Conservation (phyloP, 2,888 invertebrate species). For the Thecophora atra region DNA sequence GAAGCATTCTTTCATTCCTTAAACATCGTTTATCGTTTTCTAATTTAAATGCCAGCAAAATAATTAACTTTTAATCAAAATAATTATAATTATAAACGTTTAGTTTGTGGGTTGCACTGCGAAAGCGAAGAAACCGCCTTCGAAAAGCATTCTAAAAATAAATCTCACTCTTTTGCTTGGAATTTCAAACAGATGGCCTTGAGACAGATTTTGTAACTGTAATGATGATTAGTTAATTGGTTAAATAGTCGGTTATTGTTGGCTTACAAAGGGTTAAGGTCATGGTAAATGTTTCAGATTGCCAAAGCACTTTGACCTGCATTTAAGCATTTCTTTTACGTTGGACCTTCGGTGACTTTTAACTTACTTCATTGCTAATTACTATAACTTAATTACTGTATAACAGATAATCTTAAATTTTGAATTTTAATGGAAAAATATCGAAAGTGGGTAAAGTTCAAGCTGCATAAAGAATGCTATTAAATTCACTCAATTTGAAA, state of each 20-base stretch:
- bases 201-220: neutral
- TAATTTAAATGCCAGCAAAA: neutral
- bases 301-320: neutral
- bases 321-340: too few relatives aligned
- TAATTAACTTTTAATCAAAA: conserved; percentile 12
- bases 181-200: neutral
- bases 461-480: too few relatives aligned
- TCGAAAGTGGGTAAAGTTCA: too few relatives aligned
- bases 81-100: conserved; percentile 26
- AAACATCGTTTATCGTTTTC: neutral
- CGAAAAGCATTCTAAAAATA: too few relatives aligned
- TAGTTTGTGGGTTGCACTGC: conserved; percentile 26
- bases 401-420: too few relatives aligned
- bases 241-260: neutral
- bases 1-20: neutral
- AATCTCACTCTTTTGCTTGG: neutral
- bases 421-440: too few relatives aligned
- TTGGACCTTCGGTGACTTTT: too few relatives aligned
- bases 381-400: too few relatives aligned
- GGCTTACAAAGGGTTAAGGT: neutral
- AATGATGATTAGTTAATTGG: too few relatives aligned
- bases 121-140: neutral
- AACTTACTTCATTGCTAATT: too few relatives aligned
- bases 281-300: neutral
- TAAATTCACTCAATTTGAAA: too few relatives aligned